Percentiles rank a stretch among this genome's conserved stretches.
Conservation (phyloP, 1,140 invertebrate genomes). For the Drosophila kurseongensis region DNA sequence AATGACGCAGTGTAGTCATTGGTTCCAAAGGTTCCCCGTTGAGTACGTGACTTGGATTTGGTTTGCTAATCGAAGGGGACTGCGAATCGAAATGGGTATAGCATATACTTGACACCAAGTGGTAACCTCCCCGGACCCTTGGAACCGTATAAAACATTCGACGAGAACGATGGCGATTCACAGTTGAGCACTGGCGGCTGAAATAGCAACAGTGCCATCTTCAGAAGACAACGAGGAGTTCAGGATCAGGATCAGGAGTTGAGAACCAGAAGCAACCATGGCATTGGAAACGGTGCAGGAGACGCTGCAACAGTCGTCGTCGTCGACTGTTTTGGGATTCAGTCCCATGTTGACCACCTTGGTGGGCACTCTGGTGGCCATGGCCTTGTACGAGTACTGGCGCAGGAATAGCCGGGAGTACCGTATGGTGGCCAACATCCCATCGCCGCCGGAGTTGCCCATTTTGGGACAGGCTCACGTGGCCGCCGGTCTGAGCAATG, state of each 20-base stretch:
- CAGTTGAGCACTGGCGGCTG: slow-evolving; percentile 60
- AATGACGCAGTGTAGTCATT: slow-evolving; percentile 30
- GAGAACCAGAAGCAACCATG: slow-evolving; percentile 39
- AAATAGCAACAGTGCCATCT: slow-evolving; percentile 32
- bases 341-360: slow-evolving; percentile 67
- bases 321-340: slow-evolving; percentile 20
- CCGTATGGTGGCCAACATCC: slow-evolving; percentile 85
- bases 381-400: slow-evolving; percentile 75
- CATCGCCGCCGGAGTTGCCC: slow-evolving; percentile 85
- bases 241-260: slow-evolving; percentile 9
- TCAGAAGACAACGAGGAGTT: slow-evolving; percentile 16
- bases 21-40: slow-evolving; percentile 9
- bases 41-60: slow-evolving; percentile 63
- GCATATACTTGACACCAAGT: slow-evolving; percentile 62
- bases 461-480: slow-evolving; percentile 87
- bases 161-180: slow-evolving; percentile 6
- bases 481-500: slow-evolving; percentile 85
- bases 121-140: neutral
- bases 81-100: neutral
- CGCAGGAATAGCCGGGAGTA: slow-evolving; percentile 71
- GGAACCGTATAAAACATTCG: slow-evolving; percentile 47
- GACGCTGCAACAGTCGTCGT: slow-evolving; percentile 54
- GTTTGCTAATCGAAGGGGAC: slow-evolving; percentile 48
- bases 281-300: slow-evolving; percentile 76
- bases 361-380: slow-evolving; percentile 59